These are phyloP conservation scores for Corythoichthys haematopterus DNA, from an alignment of 2,113 vertebrate genomes.

Conservation along the genomic window DNA sequence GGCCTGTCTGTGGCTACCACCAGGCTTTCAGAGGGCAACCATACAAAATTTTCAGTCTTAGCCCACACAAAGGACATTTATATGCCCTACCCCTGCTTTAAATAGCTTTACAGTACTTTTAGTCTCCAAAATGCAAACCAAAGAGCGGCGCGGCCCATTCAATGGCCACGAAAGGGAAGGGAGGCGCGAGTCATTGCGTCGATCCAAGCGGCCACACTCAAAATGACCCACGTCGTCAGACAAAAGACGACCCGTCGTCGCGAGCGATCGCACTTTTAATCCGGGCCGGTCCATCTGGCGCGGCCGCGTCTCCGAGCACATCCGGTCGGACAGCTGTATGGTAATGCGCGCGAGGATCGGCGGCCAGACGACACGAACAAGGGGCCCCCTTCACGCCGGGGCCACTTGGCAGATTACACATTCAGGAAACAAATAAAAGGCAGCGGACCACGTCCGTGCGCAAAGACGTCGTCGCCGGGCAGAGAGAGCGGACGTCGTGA, in stretches of 20 bases:
- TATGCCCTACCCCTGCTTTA: too few relatives aligned
- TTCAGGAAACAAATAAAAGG: constrained; percentile 80
- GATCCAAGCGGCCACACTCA: too few relatives aligned
- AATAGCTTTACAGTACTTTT: too few relatives aligned
- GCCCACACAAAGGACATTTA: too few relatives aligned
- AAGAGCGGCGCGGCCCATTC: too few relatives aligned
- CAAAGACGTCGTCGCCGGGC: constrained; percentile 32
- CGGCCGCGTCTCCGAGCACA: constrained; percentile 72
- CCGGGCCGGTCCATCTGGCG: constrained; percentile 90
- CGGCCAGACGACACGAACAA: constrained; percentile 80
- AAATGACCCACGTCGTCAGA: constrained; percentile 73
- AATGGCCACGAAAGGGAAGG: too few relatives aligned
- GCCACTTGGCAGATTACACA: constrained; percentile 85
- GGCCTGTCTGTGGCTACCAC: too few relatives aligned
- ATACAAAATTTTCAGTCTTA: too few relatives aligned
- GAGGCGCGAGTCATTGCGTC: too few relatives aligned
- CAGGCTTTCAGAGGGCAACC: too few relatives aligned
- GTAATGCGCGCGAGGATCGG: constrained; percentile 83
- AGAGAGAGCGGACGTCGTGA: neutral
- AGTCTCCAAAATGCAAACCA: too few relatives aligned
- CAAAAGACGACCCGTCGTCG: constrained; percentile 80
- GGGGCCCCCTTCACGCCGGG: constrained; percentile 80
- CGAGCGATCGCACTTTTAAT: constrained; percentile 72
- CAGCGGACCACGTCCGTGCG: constrained; percentile 52
- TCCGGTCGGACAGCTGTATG: constrained; percentile 98